Evolutionary conservation across 2,113 vertebrate species (phyloP).

Genomic region (Pseudopodoces humilis): DNA sequence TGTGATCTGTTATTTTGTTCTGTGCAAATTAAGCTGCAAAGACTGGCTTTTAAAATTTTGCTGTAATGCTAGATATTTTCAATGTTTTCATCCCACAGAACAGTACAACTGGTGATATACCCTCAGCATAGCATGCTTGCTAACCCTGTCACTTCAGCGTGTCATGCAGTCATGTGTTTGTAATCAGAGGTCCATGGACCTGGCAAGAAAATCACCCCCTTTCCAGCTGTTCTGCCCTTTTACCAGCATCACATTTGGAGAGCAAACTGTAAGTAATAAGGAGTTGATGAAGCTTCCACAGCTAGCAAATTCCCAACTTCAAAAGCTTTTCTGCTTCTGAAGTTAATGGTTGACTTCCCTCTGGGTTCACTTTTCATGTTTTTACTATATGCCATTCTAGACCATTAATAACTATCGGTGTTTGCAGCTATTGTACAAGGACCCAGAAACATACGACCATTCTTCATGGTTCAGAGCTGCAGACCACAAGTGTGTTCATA

Average conservation of each 20-base stretch:
- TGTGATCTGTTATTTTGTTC: not conserved
- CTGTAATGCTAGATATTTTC: not conserved
- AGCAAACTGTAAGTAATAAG: not conserved
- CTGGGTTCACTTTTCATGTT: constrained; percentile 63
- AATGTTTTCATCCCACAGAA: not conserved
- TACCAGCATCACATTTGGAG: not conserved
- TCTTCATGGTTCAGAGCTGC: constrained; percentile 13
- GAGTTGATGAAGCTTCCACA: constrained; percentile 31
- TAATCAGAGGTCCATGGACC: not conserved
- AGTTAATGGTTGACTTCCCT: constrained; percentile 61
- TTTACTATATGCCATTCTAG: constrained; percentile 20
- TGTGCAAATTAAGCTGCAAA: not conserved
- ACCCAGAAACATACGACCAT: not conserved
- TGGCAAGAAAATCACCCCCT: not conserved
- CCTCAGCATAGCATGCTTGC: not conserved
- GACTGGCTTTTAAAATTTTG: not conserved
- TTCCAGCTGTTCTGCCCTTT: not conserved
- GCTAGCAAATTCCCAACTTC: constrained; percentile 48
- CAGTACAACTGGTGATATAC: not conserved
- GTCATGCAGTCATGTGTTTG: not conserved
- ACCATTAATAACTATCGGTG: constrained; percentile 46
- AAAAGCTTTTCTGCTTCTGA: constrained; percentile 53
- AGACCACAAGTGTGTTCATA: not conserved
- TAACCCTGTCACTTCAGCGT: not conserved
- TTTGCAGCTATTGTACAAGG: not conserved